phyloP scores from a whole-genome alignment of 2,113 vertebrate species.

The Tichodroma muraria region DNA sequence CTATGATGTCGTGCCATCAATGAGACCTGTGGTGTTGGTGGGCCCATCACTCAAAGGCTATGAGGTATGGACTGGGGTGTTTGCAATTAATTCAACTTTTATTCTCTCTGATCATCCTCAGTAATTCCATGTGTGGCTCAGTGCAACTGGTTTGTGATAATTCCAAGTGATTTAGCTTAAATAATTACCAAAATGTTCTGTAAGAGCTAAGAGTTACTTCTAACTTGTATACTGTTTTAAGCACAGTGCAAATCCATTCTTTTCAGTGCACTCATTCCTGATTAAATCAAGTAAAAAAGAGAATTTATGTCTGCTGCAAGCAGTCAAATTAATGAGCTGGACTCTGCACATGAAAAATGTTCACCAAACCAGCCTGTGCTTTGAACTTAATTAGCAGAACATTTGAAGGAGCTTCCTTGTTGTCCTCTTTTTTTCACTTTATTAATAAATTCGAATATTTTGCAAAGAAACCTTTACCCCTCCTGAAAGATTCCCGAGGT shows the following conservation, averaged over 20 bases:
- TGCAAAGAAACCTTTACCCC: background rate
- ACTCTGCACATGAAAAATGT: background rate
- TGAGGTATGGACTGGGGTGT: slow-evolving; percentile 75
- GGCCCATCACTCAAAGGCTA: slow-evolving; percentile 97
- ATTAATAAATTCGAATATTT: background rate
- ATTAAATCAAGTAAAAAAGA: background rate
- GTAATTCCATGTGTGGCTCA: background rate
- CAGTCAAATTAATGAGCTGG: background rate
- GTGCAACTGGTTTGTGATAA: background rate
- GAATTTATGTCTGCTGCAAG: background rate
- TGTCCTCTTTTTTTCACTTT: background rate
- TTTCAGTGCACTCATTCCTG: background rate
- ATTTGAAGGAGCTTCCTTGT: background rate
- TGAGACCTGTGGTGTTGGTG: slow-evolving; percentile 96
- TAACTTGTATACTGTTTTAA: background rate
- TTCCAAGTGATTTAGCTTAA: background rate
- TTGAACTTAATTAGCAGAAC: background rate
- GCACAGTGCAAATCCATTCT: background rate
- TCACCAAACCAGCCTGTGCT: background rate
- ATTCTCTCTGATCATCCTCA: background rate
- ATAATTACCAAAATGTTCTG: background rate
- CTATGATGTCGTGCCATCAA: slow-evolving; percentile 96
- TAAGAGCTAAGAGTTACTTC: background rate
- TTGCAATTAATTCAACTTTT: background rate
- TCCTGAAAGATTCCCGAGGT: accelerated